These are phyloP conservation scores for Magallana angulata DNA, from an alignment of 1,140 invertebrate genomes.

Conservation along the genomic window DNA sequence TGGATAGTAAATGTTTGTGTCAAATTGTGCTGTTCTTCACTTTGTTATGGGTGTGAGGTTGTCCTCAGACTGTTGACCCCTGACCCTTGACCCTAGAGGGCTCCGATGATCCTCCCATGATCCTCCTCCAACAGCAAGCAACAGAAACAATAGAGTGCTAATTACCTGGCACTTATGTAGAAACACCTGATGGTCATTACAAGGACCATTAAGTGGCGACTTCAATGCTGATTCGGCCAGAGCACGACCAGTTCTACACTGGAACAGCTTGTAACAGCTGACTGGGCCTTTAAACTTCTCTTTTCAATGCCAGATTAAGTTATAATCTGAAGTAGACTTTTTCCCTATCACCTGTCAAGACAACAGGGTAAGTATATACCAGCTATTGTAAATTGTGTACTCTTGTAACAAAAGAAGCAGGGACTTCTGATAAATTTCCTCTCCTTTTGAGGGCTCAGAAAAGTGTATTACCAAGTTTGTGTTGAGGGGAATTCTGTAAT, in stretches of 20 bases:
- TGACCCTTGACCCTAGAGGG: not conserved
- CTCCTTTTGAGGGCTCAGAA: not conserved
- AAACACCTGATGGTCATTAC: constrained; percentile 25
- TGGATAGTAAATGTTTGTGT: too few relatives aligned
- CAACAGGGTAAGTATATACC: not conserved
- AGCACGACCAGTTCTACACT: not conserved
- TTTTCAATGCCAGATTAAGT: not conserved
- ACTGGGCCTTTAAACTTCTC: not conserved
- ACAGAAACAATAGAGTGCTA: not conserved
- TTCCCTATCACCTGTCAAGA: not conserved
- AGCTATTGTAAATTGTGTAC: not conserved
- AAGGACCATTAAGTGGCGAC: not conserved
- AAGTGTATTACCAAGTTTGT: not conserved
- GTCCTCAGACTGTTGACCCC: too few relatives aligned
- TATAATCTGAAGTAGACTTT: not conserved
- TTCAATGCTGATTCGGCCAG: not conserved
- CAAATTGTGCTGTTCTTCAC: too few relatives aligned
- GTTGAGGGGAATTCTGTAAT: not conserved
- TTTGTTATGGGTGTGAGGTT: too few relatives aligned
- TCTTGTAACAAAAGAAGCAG: not conserved
- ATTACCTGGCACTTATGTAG: not conserved
- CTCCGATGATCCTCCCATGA: not conserved
- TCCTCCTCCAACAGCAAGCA: not conserved
- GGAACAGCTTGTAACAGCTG: not conserved
- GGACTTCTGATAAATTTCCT: constrained; percentile 2